A percentile compares a stretch with the other conserved stretches of the same genome.
These are phyloP conservation scores for Porites lobata DNA, from an alignment of 92 coral and sea anemone genomes.

Conservation along the genomic window DNA sequence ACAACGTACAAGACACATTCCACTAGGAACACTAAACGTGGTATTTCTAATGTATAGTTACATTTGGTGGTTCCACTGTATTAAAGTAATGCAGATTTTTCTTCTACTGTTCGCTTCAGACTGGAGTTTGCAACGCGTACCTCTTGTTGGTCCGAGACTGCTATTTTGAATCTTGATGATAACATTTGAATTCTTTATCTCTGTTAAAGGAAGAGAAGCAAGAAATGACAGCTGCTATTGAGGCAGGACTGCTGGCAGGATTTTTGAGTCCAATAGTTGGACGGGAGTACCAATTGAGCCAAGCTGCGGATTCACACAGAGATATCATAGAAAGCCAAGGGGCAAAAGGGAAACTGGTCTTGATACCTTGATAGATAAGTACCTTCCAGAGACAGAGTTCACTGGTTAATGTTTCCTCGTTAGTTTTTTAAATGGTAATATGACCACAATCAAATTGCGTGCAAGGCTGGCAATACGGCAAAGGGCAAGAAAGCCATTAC, in stretches of 20 bases:
- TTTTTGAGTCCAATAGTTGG: constrained; percentile 90
- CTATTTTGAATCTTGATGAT: not conserved
- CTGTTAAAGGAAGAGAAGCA: constrained; percentile 63
- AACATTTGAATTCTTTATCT: not conserved
- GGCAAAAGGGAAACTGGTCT: constrained; percentile 88
- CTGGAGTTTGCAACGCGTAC: no score
- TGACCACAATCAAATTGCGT: not conserved
- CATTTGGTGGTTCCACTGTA: no score
- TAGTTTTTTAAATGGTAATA: not conserved
- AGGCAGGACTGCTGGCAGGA: constrained; percentile 82
- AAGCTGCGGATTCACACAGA: constrained; percentile 84
- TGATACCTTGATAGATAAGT: constrained; percentile 14
- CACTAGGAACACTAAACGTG: no score
- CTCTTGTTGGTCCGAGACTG: no score
- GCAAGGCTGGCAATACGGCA: not conserved
- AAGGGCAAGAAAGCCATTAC: no score
- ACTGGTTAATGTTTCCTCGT: not conserved
- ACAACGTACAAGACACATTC: no score
- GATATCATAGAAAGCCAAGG: constrained; percentile 83
- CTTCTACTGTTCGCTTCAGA: no score
- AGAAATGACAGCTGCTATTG: constrained; percentile 77
- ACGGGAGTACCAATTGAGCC: constrained; percentile 68
- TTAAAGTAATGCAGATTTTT: no score
- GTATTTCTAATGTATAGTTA: no score
- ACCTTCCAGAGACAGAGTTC: not conserved